These are phyloP conservation scores for Drosophila trapezifrons DNA, from an alignment of 1,140 invertebrate genomes.

Conservation along the genomic window DNA sequence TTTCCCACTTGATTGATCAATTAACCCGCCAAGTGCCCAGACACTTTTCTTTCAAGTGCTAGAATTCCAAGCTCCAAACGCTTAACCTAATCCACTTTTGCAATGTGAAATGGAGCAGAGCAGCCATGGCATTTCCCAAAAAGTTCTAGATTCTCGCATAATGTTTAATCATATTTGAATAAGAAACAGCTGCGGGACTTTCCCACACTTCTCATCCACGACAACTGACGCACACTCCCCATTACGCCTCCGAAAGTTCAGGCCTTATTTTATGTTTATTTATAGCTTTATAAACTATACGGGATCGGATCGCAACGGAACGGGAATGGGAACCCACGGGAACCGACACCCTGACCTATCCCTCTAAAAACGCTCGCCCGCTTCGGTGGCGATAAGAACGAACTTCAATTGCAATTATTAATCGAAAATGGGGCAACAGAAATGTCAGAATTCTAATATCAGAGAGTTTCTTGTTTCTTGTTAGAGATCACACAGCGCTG, in stretches of 20 bases:
- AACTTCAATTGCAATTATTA: conserved; percentile 44
- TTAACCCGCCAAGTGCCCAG: not conserved
- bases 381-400: conserved; percentile 25
- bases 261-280: conserved; percentile 9
- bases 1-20: conserved; percentile 22
- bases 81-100: conserved; percentile 51
- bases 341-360: conserved; percentile 59
- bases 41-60: not conserved
- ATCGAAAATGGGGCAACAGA: too few species aligned
- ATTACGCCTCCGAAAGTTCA: not conserved
- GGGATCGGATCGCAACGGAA: not conserved
- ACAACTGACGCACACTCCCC: not conserved
- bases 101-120: conserved; percentile 29
- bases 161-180: conserved; percentile 7
- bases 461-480: conserved; percentile 16
- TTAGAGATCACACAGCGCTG: too few species aligned
- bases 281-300: conserved; percentile 29
- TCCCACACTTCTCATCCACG: conserved; percentile 36
- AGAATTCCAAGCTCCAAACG: not conserved
- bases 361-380: conserved; percentile 8
- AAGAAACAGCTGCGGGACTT: conserved; percentile 59
- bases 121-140: conserved; percentile 34
- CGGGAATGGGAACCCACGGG: conserved; percentile 15
- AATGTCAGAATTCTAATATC: not conserved
- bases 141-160: conserved; percentile 3